Evolutionary conservation across 2,113 vertebrate genomes (phyloP).

Genomic region (Leptobrachium ailaonicum): DNA sequence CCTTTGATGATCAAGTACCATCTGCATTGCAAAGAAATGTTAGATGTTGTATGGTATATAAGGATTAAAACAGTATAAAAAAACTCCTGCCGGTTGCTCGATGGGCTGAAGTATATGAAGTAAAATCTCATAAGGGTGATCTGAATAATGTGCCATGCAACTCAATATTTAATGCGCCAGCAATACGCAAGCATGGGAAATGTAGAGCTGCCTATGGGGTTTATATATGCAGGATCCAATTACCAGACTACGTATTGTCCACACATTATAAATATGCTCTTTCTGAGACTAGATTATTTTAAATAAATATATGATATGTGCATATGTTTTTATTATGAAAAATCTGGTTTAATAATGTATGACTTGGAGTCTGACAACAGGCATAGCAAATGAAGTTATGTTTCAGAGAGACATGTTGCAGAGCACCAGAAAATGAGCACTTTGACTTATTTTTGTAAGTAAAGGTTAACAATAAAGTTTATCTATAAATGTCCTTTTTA

Average conservation of each 20-base stretch:
- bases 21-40: slow-evolving; percentile 44
- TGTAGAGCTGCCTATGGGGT: background rate
- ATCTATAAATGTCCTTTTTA: no score
- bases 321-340: no score
- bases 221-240: background rate
- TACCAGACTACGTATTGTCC: background rate
- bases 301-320: no score
- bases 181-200: slow-evolving; percentile 13
- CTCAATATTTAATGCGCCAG: background rate
- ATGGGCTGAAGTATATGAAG: slow-evolving; percentile 30
- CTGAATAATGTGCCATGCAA: slow-evolving; percentile 25
- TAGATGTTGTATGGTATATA: slow-evolving; percentile 33
- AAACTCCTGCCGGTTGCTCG: slow-evolving; percentile 13
- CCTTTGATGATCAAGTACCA: slow-evolving; percentile 40
- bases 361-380: no score
- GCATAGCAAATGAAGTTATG: no score
- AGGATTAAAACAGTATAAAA: slow-evolving; percentile 35
- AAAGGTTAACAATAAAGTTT: no score
- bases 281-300: no score
- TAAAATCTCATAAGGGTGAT: slow-evolving; percentile 30
- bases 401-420: no score
- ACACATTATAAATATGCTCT: background rate
- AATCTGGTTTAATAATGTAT: no score
- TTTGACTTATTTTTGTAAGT: no score
- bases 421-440: no score